Conservation (phyloP, 2,113 vertebrate species). For the Equus przewalskii region DNA sequence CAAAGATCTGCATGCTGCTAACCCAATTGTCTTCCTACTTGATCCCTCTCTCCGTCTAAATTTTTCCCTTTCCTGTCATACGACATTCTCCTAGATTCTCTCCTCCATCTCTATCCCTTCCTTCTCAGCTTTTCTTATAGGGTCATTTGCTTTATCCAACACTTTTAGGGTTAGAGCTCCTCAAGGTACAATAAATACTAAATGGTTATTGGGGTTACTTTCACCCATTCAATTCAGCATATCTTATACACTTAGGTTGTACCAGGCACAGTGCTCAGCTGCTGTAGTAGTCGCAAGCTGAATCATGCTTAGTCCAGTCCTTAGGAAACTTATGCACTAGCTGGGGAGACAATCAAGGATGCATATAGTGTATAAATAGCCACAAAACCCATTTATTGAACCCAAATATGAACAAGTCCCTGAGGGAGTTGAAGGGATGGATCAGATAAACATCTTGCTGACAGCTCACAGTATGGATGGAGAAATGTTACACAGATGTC, state of each 20-base stretch:
- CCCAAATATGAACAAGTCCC: not conserved
- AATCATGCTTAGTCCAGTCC: not conserved
- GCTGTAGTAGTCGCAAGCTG: not conserved
- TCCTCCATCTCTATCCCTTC: not conserved
- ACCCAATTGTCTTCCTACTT: no score
- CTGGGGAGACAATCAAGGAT: not conserved
- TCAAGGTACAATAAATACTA: not conserved
- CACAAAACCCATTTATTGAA: not conserved
- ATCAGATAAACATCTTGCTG: not conserved
- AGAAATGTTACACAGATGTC: not conserved
- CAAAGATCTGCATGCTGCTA: not conserved
- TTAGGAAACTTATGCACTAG: not conserved
- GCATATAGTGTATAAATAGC: not conserved
- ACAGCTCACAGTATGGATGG: not conserved
- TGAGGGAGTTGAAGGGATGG: not conserved
- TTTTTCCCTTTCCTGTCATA: not conserved
- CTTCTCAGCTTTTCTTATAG: not conserved
- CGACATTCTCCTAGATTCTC: not conserved
- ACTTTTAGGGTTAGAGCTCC: not conserved
- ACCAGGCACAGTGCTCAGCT: not conserved
- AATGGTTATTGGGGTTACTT: not conserved
- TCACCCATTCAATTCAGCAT: not conserved
- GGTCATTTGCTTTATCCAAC: not conserved
- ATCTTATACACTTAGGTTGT: not conserved
- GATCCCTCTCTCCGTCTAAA: not conserved